Evolutionary conservation across 2,113 vertebrate genomes (phyloP), one percentile per base, ranked within the genome.

Genomic region (Crypturellus undulatus): DNA sequence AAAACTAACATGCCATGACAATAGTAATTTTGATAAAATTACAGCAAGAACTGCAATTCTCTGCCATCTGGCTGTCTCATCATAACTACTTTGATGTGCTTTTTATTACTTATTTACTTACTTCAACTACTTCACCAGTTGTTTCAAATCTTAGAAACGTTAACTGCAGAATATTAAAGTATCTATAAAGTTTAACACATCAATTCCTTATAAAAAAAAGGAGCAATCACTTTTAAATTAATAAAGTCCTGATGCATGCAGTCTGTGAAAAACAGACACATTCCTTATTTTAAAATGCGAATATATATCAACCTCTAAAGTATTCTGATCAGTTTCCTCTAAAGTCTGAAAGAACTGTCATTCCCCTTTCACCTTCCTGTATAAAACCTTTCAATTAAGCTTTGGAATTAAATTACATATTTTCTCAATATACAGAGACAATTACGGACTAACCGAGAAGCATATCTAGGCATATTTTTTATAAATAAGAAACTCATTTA

Each of bases 21-120:
- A 98, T 98, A 98, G 98, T 98, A 98, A 98, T 98, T 98, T 98
- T 98, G 97, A 98, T 98, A 98, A 98, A 98, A 98, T 98, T 98
- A 98, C 96, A 98, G 97, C 97, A 97, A 98, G 97, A 97, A 97
- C 97, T 97, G 96, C 97, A 97, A 96, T 98, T 97, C 97, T 94
- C 97, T 98, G 95, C 98, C 98, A 98, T 98, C 98, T 98, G 98
- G 97, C 97, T 98, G 98, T 98, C 98, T 98, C 96, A 21, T 98
- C 97, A 97, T 96, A 97, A 97, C 96, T 96, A 97, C 97, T 98
- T 97, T 98, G 97, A 98, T 97, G 96, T 95, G 96, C 95, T 97
- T 97, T 98, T 98, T 97, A 97, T 98, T 97, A 96, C 96, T 98
- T 97, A 98, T 98, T 98, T 98, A 98, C 97, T 98, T 98, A 98